Base-by-base conservation (phyloP, 2,113 vertebrate genomes). In the Stegostoma tigrinum region DNA sequence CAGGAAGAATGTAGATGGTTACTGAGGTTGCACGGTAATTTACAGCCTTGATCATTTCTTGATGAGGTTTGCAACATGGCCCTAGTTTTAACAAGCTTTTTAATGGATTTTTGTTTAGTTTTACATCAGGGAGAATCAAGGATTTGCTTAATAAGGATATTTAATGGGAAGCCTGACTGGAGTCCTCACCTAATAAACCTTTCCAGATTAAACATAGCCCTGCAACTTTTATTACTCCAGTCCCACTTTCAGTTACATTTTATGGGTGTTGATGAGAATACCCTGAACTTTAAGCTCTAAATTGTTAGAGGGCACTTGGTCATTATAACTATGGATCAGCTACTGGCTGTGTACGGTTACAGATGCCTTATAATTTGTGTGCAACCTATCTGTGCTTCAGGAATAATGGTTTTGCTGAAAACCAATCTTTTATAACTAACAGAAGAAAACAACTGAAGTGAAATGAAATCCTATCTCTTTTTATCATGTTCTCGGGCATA, bases 41-140 rank as follows among this genome's bases (percentile, higher is more conserved):
- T 61, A 3, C 48, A 90, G 42, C 24, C 15, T 61, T 12, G 30
- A 14, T 30, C 52, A 5, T 34, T 17, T 55, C 30, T 55, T 55
- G 45, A 30, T 89, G 45, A 89, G 23, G 8, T 48, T 4, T 55
- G 86, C 3, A 48, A 52, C 21, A 14, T 1, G 52, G 48, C 24
- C 23, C 19, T 14, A 30, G 23, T 89, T 89, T 30, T 55, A 89
- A 89, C 45, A 55, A 55, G 45, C 6, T 30, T 55, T 45, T 89
- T 89, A 89, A 89, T 89, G 55, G 86, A 89, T 61, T 90, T 90
- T 34, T 90, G 24, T 90, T 83, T 83, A 6, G 87, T 34, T 90
- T 55, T 55, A 55, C 87, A 90, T 90, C 27, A 48, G 87, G 87
- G 86, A 89, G 55, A 89, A 19, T 89, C 52, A 89, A 89, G 52